These are phyloP conservation scores for Atta colombica DNA, from an alignment of 1,140 invertebrate species.

Conservation along the genomic window DNA sequence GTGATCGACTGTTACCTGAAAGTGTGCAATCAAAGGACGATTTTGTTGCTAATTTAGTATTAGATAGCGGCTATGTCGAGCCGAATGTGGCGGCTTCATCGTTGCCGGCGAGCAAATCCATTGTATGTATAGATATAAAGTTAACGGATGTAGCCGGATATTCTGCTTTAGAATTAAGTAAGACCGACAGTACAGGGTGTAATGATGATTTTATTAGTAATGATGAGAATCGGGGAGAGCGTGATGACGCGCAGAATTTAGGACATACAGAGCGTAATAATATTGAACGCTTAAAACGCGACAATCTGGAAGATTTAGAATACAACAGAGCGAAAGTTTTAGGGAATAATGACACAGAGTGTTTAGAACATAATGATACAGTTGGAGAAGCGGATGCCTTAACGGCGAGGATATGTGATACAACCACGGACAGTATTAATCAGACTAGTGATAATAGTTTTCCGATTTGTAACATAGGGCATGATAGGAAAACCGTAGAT, in stretches of 20 bases:
- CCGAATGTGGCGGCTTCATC: slow-evolving; percentile 34
- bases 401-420: slow-evolving; percentile 73
- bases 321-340: not conserved
- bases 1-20: slow-evolving; percentile 71
- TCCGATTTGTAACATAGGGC: slow-evolving; percentile 73
- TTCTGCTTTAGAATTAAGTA: slow-evolving; percentile 70
- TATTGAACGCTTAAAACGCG: not conserved
- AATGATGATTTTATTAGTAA: slow-evolving; percentile 10
- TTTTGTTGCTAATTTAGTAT: slow-evolving; percentile 67
- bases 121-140: slow-evolving; percentile 69
- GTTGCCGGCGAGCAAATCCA: slow-evolving; percentile 61
- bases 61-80: slow-evolving; percentile 37
- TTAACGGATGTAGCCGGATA: slow-evolving; percentile 73
- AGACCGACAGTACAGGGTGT: slow-evolving; percentile 27
- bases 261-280: not conserved
- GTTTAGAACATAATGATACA: slow-evolving; percentile 4
- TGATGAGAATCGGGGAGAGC: not conserved
- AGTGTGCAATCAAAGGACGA: slow-evolving; percentile 71
- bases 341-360: not conserved
- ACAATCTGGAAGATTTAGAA: not conserved
- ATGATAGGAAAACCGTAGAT: slow-evolving; percentile 66
- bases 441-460: slow-evolving; percentile 78
- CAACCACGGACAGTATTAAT: slow-evolving; percentile 81
- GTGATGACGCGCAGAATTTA: slow-evolving; percentile 1
- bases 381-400: slow-evolving; percentile 27